These are phyloP conservation scores for Phragmatobia fuliginosa DNA, from an alignment of 2,888 invertebrate species.

Conservation along the genomic window DNA sequence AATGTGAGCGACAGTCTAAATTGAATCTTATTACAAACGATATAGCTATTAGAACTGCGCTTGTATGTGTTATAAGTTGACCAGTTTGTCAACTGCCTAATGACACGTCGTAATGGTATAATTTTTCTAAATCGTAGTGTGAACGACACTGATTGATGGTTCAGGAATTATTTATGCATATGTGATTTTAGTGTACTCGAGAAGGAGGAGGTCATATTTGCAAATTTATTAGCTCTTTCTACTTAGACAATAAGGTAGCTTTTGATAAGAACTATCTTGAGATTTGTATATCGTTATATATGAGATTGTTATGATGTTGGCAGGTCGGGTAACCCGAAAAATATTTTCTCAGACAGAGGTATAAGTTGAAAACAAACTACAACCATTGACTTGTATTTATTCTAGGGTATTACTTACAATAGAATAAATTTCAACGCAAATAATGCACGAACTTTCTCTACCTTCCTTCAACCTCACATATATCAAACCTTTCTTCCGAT, in stretches of 20 bases:
- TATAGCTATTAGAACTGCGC: slow-evolving; percentile 26
- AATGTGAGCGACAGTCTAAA: slow-evolving; percentile 19
- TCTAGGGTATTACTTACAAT: background rate
- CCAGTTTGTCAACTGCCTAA: slow-evolving; percentile 13
- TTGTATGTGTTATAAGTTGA: slow-evolving; percentile 7
- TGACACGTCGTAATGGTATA: slow-evolving; percentile 7
- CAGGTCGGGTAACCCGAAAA: too few species aligned
- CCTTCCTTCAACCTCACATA: background rate
- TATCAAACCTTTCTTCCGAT: slow-evolving; percentile 2
- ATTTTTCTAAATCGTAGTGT: slow-evolving; percentile 19
- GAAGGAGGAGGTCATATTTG: too few species aligned
- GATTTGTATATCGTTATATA: background rate
- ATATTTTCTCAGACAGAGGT: too few species aligned
- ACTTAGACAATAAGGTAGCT: background rate
- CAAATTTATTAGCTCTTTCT: background rate
- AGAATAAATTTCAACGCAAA: background rate
- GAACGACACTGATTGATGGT: slow-evolving; percentile 18
- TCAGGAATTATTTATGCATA: background rate
- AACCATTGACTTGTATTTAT: background rate
- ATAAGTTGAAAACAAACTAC: background rate
- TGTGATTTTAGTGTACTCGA: background rate
- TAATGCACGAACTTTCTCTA: background rate
- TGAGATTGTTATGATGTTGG: background rate
- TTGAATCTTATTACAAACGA: slow-evolving; percentile 31
- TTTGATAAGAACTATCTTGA: background rate